A percentile compares a stretch with the other conserved stretches of the same genome.
These are phyloP conservation scores for Falco rusticolus DNA, from an alignment of 2,797 vertebrate species.

Conservation along the genomic window DNA sequence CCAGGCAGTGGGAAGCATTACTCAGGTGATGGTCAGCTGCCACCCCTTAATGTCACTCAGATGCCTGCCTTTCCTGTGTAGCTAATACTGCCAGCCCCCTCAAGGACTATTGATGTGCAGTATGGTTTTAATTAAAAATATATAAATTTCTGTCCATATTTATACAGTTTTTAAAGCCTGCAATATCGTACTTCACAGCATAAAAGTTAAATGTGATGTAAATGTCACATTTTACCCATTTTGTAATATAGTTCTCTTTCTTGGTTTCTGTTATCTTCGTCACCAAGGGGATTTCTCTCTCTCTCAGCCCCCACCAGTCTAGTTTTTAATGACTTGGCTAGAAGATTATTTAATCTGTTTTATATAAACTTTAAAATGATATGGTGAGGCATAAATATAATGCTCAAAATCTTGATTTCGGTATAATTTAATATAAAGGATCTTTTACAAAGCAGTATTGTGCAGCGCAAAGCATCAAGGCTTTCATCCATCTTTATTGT, in stretches of 20 bases:
- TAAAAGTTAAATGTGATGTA: background rate
- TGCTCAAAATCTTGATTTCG: constrained; percentile 40
- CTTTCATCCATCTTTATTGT: constrained; percentile 61
- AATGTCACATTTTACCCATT: background rate
- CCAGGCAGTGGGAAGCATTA: background rate
- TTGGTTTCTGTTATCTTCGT: background rate
- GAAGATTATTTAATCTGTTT: constrained; percentile 44
- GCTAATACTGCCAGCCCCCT: background rate
- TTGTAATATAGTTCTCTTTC: background rate
- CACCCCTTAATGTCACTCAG: background rate
- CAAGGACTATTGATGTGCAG: background rate
- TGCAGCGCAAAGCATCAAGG: background rate
- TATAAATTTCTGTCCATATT: background rate
- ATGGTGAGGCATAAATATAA: constrained; percentile 3
- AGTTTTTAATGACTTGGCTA: background rate
- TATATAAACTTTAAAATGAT: constrained; percentile 28
- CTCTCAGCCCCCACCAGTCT: background rate
- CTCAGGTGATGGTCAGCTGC: background rate
- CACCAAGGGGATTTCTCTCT: background rate
- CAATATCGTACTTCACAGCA: background rate
- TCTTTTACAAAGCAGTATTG: constrained; percentile 36
- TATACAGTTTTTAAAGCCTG: background rate
- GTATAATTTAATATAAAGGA: constrained; percentile 29
- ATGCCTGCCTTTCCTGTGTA: background rate
- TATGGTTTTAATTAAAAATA: background rate